Evolutionary conservation across 1,140 invertebrate species (phyloP), one percentile per base, ranked within the genome.

Genomic region (Drosophila hydei): DNA sequence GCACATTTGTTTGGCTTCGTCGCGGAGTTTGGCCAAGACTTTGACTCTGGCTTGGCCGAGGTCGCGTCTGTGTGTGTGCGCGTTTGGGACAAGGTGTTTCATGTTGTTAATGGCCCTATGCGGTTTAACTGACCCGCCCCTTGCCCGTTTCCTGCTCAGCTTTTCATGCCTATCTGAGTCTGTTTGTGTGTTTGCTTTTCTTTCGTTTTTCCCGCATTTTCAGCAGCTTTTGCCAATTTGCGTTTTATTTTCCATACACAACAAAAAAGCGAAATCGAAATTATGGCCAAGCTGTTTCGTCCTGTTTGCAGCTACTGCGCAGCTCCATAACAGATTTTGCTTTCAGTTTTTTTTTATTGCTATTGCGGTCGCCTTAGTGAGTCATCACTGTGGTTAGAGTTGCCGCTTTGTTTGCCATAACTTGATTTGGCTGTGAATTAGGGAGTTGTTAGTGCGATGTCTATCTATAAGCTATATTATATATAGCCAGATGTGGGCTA

Each of bases 1-100:
- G 23, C 45, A 62, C 75, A 88, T 67, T 88, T 69, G 78, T 79
- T 72, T 81, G 83, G 83, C 83, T 87, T 87, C 81, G 25, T 18
- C 62, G 56, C 27, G 21, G 9, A 64, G 63, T 59, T 60, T 75
- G 43, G 14, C 64, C 63, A 79, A 80, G 73, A 45, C 45, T 63
- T 80, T 74, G 68, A 40, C 71, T 69, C 42, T 75, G 54, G 48
- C 75, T 79, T 87, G 75, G 60, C 81, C 81, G 81, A 85, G 80
- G 80, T 85, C 80, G 75, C 16, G 56, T 59, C 45, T 60, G 58
- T 58, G 33, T 43, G 33, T 40, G 45, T 43, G 25, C 30, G 38
- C 33, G 18, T 48, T 23, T 70, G 70, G 74, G 63, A 71, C 68
- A 87, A 88, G 83, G 84, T 83, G 72, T 88, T 88, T 70, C 30